Conservation (phyloP, 2,113 vertebrate species). For the Oenanthe melanoleuca region DNA sequence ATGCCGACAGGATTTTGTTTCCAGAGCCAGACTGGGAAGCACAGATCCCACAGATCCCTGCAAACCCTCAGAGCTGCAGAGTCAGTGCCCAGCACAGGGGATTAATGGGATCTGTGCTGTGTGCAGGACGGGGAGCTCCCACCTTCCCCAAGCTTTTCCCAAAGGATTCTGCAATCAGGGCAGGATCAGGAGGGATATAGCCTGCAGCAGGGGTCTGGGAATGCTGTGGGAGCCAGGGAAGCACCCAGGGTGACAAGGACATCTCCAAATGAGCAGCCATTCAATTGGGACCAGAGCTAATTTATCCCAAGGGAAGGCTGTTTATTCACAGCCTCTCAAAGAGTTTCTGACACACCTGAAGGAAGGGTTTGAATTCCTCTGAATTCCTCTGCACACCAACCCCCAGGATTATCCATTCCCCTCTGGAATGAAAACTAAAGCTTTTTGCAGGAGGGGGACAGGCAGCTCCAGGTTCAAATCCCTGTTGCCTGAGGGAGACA, state of each 20-base stretch:
- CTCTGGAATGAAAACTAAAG: background rate
- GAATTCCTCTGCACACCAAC: background rate
- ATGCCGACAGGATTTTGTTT: background rate
- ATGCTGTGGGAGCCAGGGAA: background rate
- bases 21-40: background rate
- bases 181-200: background rate
- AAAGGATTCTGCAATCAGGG: background rate
- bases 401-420: background rate
- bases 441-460: background rate
- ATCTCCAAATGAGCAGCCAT: background rate
- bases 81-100: background rate
- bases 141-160: background rate
- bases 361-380: background rate
- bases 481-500: background rate
- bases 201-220: background rate
- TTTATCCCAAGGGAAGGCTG: constrained; percentile 19
- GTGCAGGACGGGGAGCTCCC: fast-evolving
- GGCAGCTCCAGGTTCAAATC: background rate
- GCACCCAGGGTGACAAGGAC: background rate
- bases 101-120: background rate
- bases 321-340: background rate
- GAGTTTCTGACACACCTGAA: background rate
- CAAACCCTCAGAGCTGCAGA: background rate
- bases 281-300: background rate
- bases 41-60: background rate